Evolutionary conservation across 2,113 vertebrate species (phyloP).

Genomic region (Brienomyrus longianalis): DNA sequence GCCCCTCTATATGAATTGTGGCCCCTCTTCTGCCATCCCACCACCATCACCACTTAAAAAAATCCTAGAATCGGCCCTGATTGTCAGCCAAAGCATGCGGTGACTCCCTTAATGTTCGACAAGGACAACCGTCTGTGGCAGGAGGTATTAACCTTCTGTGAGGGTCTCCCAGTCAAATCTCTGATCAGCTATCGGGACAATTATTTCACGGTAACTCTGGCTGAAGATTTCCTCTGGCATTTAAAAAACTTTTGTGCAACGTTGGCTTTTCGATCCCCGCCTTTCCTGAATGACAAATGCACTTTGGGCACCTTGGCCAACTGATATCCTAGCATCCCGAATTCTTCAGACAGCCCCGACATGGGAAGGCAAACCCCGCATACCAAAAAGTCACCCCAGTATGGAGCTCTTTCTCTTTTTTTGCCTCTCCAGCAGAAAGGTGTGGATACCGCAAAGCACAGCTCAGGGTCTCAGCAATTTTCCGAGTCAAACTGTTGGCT

Average conservation of each 20-base stretch:
- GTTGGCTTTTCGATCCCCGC: background rate
- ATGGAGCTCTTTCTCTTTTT: background rate
- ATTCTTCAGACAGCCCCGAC: background rate
- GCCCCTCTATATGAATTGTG: background rate
- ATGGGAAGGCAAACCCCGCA: background rate
- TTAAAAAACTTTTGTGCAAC: background rate
- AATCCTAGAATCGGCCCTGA: background rate
- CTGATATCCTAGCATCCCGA: background rate
- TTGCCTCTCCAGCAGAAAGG: background rate
- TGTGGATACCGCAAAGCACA: background rate
- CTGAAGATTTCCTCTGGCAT: background rate
- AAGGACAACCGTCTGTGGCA: background rate
- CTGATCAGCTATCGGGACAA: background rate
- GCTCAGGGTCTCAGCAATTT: background rate
- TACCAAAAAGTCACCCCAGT: background rate
- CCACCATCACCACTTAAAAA: background rate
- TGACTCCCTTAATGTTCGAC: background rate
- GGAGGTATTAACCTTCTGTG: background rate
- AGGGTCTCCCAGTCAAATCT: background rate
- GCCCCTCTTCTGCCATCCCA: background rate
- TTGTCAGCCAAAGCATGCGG: background rate
- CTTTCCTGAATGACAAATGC: background rate
- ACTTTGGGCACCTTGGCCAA: background rate
- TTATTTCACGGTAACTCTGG: background rate
- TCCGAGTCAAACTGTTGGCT: background rate